Evolutionary conservation across 2,113 vertebrate genomes (phyloP), one percentile per base, ranked within the genome.

Genomic region (Podarcis raffonei): DNA sequence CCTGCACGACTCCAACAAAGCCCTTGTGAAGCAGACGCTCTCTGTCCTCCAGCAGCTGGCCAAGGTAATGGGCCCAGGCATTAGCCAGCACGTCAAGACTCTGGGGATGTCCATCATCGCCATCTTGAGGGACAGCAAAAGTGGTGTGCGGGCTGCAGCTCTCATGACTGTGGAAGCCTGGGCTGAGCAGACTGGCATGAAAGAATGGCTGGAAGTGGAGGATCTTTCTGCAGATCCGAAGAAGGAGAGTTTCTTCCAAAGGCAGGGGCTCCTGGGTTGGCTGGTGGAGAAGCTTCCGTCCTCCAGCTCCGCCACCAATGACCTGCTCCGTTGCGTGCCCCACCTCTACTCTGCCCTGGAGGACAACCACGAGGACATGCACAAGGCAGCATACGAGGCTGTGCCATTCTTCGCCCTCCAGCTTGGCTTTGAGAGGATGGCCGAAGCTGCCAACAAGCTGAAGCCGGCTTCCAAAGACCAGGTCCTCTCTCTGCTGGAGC

Each of bases 361-460:
- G 94, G 98, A 99, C 93, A 90, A 97, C 27, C 98, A 98, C 20
- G 98, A 97, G 35, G 98, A 98, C 0, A 97, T 98, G 30, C 94
- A 97, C 35, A 97, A 97, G 92, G 98, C 98, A 62, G 98, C 98
- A 15, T 98, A 98, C 90, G 98, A 98, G 30, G 98, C 98, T 1
- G 93, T 99, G 86, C 98, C 98, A 0, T 97, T 97, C 84, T 99
- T 99, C 90, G 98, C 98, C 97, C 98, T 99, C 97, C 98, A 98
- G 90, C 96, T 99, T 78, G 96, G 98, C 75, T 98, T 97, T 80
- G 98, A 99, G 84, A 98, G 98, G 93, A 99, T 99, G 98, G 90
- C 53, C 39, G 98, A 98, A 90, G 98, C 97, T 16, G 96, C 98
- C 1, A 94, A 95, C 11, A 98, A 98, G 90, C 96, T 99, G 66